Base-by-base conservation (phyloP, 2,888 invertebrate species). In the Azorinus chamasolen region DNA sequence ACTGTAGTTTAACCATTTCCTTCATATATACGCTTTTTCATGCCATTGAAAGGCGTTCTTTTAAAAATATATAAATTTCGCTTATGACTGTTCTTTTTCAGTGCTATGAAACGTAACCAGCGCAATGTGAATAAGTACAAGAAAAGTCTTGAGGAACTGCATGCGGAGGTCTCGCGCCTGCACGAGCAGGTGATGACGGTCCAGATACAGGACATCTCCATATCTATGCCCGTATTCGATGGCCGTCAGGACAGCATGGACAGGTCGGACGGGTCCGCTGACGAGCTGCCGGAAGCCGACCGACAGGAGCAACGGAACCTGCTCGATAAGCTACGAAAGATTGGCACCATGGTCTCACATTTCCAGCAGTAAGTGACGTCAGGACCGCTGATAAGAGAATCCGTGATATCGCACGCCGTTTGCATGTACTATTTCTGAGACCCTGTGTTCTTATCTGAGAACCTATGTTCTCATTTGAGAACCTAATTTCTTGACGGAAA, bases 161-260 rank as follows among this genome's bases (percentile, higher is more conserved):
- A 80, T 1, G 61, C 62, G 0, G 83, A 83, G 59, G 80, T 85
- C 8, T 50, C 53, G 10, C 82, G 79, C 32, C 59, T 83, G 8
- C 81, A 85, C 50, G 83, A 81, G 37, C 72, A 68, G 20, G 78
- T 81, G 45, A 50, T 75, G 12, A 58, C 78, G 24, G 78, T 78
- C 2, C 81, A 81, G 39, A 74, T 74, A 12, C 75, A 81, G 53
- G 81, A 81, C 37, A 78, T 81, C n/a, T 78, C 81, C 18, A 72
- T 81, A 18, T 65, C 78, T 8, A 78, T 63, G 68, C 78, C 81
- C 2, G 64, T 58, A 25, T 71, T 74, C 48, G 73, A 73, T 20
- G 61, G 62, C 14, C 73, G 74, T 2, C 63, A 58, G 22, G 78
- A 78, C 50, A 24, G 45, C 8, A 46, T 57, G 3, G 78, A 78